Evolutionary conservation across 2,113 vertebrate genomes (phyloP).

Genomic region (Bombycilla garrulus): DNA sequence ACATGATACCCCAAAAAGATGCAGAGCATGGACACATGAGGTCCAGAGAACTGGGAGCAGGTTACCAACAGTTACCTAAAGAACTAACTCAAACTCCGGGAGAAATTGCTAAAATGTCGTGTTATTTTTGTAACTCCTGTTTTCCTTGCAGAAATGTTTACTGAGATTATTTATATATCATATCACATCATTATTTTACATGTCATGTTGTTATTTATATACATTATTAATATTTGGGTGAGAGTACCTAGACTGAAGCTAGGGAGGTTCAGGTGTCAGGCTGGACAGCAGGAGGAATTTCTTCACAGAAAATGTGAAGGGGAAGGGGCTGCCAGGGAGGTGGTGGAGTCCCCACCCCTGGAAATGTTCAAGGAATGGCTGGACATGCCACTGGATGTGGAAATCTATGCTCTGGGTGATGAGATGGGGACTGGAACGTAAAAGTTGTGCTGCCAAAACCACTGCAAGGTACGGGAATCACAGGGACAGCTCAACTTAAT

Average conservation of each 20-base stretch:
- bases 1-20: not conserved
- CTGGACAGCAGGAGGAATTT: not conserved
- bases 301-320: not conserved
- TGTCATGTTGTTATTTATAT: not conserved
- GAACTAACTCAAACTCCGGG: not conserved
- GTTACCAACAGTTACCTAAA: not conserved
- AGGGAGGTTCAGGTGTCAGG: not conserved
- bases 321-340: not conserved
- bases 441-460: not conserved
- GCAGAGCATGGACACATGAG: rapidly evolving
- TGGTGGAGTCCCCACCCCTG: too few species aligned
- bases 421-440: too few species aligned
- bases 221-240: not conserved
- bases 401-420: not conserved
- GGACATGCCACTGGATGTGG: rapidly evolving
- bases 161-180: not conserved
- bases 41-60: not conserved
- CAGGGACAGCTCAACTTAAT: not conserved
- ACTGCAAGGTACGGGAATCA: not conserved
- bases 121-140: not conserved
- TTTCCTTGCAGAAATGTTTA: not conserved
- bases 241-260: too few species aligned
- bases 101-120: not conserved
- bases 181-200: not conserved
- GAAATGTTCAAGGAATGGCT: too few species aligned